Base-by-base conservation (phyloP, 2,888 invertebrate species). In the Metallyticus violacea region DNA sequence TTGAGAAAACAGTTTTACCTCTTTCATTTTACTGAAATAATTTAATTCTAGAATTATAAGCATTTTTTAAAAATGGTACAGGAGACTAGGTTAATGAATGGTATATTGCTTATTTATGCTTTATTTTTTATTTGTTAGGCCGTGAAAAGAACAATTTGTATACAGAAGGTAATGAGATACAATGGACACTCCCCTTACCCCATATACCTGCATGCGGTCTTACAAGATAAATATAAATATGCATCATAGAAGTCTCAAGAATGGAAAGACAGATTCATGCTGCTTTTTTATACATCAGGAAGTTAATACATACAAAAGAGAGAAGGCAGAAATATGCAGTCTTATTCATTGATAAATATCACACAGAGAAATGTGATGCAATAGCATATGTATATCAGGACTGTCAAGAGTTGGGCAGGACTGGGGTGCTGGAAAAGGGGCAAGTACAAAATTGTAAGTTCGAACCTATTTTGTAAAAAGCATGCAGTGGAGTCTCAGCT, bases 321-420 rank as follows among this genome's bases (percentile, higher is more conserved):
- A 86, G 86, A 88, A 88, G 88, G 88, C 88, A 88, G 86, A 86
- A 30, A 82, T 84, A 40, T 86, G 86, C 88, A 88, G 88, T 88
- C 88, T 88, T 88, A 88, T 88, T 79, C 82, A 85, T 86, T 86
- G 77, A 87, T 87, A 81, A 83, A 83, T 87, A 87, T 87, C 85
- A 87, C 87, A 82, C 80, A 79, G 6, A 86, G 83, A 83, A 77
- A 83, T 83, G 83, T 83, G 77, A 83, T 83, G 77, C 83, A 77
- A 62, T 77, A 83, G 83, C 77, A 26, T 83, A 83, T 77, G 77
- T 28, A 28, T 7, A 83, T 77, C 83, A 77, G 83, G 77, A 83
- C 28, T 29, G 83, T 15, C 83, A 77, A 28, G 83, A 83, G 77
- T 77, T 83, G 83, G 83, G 82, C 26, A 2, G 5, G 15, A 77